Evolutionary conservation across 2,888 invertebrate genomes (phyloP).

Genomic region (Tachina grossa): DNA sequence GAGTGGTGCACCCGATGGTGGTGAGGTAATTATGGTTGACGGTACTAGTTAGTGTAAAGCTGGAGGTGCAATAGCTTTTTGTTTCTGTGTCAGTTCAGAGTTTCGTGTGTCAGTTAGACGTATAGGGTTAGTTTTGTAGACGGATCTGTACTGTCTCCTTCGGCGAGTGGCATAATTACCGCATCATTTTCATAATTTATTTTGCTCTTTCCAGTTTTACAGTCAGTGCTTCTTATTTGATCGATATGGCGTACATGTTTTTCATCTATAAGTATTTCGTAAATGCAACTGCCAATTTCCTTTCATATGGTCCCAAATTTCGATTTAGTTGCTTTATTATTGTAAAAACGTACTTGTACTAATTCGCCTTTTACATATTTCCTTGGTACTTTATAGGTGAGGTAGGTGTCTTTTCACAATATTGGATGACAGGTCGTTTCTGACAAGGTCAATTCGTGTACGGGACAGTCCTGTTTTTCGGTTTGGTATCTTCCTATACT

Average conservation of each 20-base stretch:
- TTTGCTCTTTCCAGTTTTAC: neutral
- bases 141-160: neutral
- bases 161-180: neutral
- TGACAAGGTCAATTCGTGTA: too few species aligned
- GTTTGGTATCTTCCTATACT: slow-evolving; percentile 23
- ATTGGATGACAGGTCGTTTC: too few species aligned
- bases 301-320: slow-evolving; percentile 48
- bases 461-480: too few species aligned
- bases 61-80: neutral
- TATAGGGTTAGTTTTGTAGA: neutral
- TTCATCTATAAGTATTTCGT: slow-evolving; percentile 53
- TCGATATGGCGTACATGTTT: slow-evolving; percentile 54
- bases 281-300: slow-evolving; percentile 42
- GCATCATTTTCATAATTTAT: neutral
- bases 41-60: neutral
- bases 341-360: slow-evolving; percentile 39
- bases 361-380: slow-evolving; percentile 29
- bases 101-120: neutral
- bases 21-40: neutral
- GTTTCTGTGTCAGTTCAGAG: neutral
- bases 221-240: slow-evolving; percentile 38
- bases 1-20: neutral
- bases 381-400: too few species aligned
- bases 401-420: too few species aligned
- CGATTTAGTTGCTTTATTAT: slow-evolving; percentile 53